Evolutionary conservation across 2,888 invertebrate species (phyloP), one percentile per base, ranked within the genome.

Genomic region (Drosophila helvetica): DNA sequence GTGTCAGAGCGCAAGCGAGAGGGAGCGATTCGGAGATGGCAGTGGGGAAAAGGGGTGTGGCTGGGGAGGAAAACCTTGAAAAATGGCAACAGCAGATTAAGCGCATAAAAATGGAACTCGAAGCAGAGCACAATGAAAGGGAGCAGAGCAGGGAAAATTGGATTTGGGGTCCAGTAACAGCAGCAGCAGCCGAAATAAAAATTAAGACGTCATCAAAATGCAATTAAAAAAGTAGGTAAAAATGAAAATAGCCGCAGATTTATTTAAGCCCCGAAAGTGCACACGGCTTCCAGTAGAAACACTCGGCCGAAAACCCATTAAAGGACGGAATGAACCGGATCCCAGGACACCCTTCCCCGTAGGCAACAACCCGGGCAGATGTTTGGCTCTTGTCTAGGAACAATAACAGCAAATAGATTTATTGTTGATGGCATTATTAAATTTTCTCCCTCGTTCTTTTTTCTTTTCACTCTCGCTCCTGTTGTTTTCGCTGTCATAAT

Each of bases 351-450:
- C 38, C 9, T 0, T 1, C 25, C 8, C 27, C 27, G n/a, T n/a
- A n/a, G n/a, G n/a, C n/a, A n/a, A n/a, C n/a, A n/a, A 2, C 17
- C 51, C 43, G 9, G 51, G 27, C 62, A 61, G 56, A 62, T 70
- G 62, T 70, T 71, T 71, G 61, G 56, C 70, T 66, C 72, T 70
- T 71, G 71, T 70, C 71, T 74, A 77, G 77, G 65, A 74, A 51
- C 56, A 65, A 74, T 62, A 77, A 75, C 68, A 71, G 73, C 86
- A 87, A 88, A 89, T 88, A 80, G 81, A 88, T 89, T 89, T 84
- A 89, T 88, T 89, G 86, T 89, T 88, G 78, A 81, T 86, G 89
- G 88, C 86, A 88, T 88, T 88, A 88, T 86, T 88, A 89, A 84
- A 86, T 86, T 87, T 77, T 78, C 69, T 74, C 70, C 60, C 67